Evolutionary conservation across 2,113 vertebrate genomes (phyloP).

Genomic region (Coryphaenoides rupestris): DNA sequence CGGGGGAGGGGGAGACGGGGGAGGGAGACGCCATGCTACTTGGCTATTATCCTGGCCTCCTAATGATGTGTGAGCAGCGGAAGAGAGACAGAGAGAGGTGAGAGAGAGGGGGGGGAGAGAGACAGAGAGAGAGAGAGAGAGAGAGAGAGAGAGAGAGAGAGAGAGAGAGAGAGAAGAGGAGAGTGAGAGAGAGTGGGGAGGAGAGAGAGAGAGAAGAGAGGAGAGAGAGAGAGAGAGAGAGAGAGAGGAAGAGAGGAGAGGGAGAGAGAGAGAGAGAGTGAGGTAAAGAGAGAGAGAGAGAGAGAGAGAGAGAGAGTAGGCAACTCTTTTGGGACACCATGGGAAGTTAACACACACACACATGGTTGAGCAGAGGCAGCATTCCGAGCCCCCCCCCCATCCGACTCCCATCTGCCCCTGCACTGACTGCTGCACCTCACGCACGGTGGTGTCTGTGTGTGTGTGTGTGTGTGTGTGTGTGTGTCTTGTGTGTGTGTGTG

Average conservation of each 20-base stretch:
- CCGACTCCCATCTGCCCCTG: conserved; percentile 92
- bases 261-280: too few species aligned
- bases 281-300: too few species aligned
- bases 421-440: conserved; percentile 89
- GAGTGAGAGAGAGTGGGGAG: too few species aligned
- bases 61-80: conserved; percentile 98
- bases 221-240: too few species aligned
- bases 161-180: too few species aligned
- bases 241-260: too few species aligned
- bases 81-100: conserved; percentile 44
- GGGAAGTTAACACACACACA: conserved; percentile 80
- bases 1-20: conserved; percentile 96
- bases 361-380: conserved; percentile 94
- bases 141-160: too few species aligned
- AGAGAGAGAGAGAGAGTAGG: neutral
- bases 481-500: too few species aligned
- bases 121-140: too few species aligned
- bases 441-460: too few species aligned
- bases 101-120: neutral
- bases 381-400: conserved; percentile 68
- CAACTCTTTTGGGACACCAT: conserved; percentile 96
- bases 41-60: conserved; percentile 98
- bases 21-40: conserved; percentile 87
- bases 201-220: too few species aligned
- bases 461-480: too few species aligned